phyloP scores from a whole-genome alignment of 2,113 vertebrate species.

The Pangasianodon hypophthalmus region DNA sequence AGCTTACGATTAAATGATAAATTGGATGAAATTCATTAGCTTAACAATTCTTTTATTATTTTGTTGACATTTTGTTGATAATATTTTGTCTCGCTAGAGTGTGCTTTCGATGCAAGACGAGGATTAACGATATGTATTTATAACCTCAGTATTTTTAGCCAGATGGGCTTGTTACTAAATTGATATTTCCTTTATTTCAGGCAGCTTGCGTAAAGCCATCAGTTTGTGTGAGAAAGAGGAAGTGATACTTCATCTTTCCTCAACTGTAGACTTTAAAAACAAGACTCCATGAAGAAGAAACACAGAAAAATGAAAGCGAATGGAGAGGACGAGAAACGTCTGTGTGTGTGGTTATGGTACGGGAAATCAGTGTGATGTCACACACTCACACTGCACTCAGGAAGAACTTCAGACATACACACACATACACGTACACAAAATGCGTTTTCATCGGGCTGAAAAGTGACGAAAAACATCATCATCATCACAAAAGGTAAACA shows the following conservation, averaged over 20 bases:
- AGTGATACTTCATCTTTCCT: neutral
- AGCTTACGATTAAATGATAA: neutral
- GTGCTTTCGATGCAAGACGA: neutral
- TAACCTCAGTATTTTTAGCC: neutral
- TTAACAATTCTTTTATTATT: neutral
- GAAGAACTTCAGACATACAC: neutral
- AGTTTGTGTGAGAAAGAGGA: neutral
- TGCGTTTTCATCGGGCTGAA: neutral
- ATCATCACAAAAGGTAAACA: slow-evolving; percentile 1
- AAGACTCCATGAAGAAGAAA: neutral
- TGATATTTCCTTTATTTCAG: neutral
- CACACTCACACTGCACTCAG: neutral
- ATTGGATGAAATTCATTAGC: neutral
- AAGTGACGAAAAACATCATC: neutral
- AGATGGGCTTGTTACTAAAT: neutral
- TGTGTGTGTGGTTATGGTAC: neutral
- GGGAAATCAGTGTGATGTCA: slow-evolving; percentile 11
- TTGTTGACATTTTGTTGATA: neutral
- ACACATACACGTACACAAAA: neutral
- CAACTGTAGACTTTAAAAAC: neutral
- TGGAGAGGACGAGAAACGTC: neutral
- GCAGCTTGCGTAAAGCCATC: neutral
- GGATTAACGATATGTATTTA: neutral
- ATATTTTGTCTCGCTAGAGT: neutral
- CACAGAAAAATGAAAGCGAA: neutral